Base-by-base conservation (phyloP, 2,888 invertebrate genomes). In the Harpalus rufipes region DNA sequence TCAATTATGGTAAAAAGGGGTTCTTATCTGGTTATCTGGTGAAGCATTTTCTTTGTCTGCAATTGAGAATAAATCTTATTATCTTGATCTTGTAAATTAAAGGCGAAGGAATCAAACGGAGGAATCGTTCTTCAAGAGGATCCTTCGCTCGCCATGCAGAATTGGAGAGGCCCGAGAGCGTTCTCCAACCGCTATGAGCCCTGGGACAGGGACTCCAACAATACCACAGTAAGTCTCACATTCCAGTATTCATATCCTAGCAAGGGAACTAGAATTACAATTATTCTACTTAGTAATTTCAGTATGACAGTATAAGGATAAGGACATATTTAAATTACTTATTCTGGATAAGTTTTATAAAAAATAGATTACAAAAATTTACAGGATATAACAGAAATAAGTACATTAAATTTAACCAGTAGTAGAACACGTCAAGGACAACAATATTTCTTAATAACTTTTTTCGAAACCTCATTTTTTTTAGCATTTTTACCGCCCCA, bases 151-250 rank as follows among this genome's bases (percentile, higher is more conserved):
- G 94, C 94, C 6, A 91, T 97, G 91, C 96, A 96, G 90, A 94
- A 96, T 89, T 97, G 97, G 97, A 93, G 95, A 86, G 95, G 96
- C 14, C 96, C 96, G 10, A 93, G 95, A 87, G 96, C 96, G 7
- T 94, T 95, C 89, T 95, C 94, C 89, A 97, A 97, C 92, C 93
- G 96, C 87, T 97, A 97, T 90, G 96, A 97, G 88, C 94, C 95
- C 81, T 97, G 96, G 96, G 95, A 94, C 85, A 92, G 93, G 59
- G 94, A 95, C 82, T 90, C 91, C 81, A 84, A 82, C 51, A 59
- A 78, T 58, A 44, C 76, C 16, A 0, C 78, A 4, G 82, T 82
- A 82, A 82, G 74, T 81, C 12, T 5, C 10, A 51, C 12, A 32
- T 68, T 39, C 14, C 44, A 74, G 51, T 74, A 74, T 74, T 74